phyloP scores from a whole-genome alignment of 2,113 vertebrate genomes.

The Scartelaos histophorus region DNA sequence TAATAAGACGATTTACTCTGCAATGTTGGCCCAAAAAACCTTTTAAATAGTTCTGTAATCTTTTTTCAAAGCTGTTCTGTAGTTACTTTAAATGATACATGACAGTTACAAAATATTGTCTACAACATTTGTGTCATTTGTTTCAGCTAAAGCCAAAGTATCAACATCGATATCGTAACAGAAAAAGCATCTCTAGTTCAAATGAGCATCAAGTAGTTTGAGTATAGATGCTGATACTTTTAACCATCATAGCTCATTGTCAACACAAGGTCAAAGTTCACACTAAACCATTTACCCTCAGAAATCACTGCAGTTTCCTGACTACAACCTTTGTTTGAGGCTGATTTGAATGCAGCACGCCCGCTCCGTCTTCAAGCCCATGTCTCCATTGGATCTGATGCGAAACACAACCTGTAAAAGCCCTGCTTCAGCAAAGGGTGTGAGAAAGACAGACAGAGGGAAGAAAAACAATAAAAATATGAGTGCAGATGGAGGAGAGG shows the following conservation, averaged over 20 bases:
- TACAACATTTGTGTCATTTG: no score
- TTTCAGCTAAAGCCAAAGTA: no score
- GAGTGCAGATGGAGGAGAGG: slow-evolving; percentile 36
- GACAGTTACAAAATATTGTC: no score
- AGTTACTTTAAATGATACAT: no score
- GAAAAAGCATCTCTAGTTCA: no score
- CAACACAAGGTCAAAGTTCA: slow-evolving; percentile 25
- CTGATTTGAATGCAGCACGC: slow-evolving; percentile 49
- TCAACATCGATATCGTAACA: no score
- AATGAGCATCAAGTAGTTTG: no score
- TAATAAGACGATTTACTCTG: no score
- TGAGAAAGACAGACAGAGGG: neutral
- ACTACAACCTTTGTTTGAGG: slow-evolving; percentile 44
- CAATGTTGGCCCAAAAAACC: no score
- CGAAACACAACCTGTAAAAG: slow-evolving; percentile 59
- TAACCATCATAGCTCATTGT: neutral
- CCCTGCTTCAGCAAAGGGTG: slow-evolving; percentile 54
- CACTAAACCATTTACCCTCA: slow-evolving; percentile 12
- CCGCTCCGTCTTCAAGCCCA: slow-evolving; percentile 28
- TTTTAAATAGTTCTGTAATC: no score
- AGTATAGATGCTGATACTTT: no score
- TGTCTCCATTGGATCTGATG: slow-evolving; percentile 60
- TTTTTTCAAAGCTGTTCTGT: no score
- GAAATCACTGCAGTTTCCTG: slow-evolving; percentile 21
- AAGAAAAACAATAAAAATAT: slow-evolving; percentile 23